Conservation (phyloP, 2,113 vertebrate species). For the Porphyrio hochstetteri region DNA sequence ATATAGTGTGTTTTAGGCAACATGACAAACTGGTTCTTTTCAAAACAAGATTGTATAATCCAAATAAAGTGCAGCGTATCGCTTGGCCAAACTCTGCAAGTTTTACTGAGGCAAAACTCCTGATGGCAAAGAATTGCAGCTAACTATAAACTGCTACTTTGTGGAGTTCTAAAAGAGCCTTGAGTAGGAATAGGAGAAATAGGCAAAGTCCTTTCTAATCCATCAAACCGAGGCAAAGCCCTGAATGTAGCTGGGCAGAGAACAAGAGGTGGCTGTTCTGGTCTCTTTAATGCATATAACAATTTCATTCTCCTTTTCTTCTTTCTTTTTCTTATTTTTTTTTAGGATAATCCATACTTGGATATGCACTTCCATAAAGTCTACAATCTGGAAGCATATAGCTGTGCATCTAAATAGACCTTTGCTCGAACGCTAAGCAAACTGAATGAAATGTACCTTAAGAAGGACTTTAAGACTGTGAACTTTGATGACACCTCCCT, state of each 20-base stretch:
- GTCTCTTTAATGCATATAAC: background rate
- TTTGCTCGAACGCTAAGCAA: constrained; percentile 86
- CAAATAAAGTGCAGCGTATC: background rate
- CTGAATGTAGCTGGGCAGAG: background rate
- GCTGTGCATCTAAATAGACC: constrained; percentile 93
- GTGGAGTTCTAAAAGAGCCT: background rate
- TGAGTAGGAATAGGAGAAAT: background rate
- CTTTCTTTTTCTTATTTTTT: background rate
- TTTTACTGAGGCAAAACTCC: background rate
- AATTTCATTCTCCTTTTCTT: constrained; percentile 35
- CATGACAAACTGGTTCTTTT: background rate
- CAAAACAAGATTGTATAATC: background rate
- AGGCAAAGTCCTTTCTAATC: background rate
- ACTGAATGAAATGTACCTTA: constrained; percentile 83
- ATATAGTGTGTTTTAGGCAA: background rate
- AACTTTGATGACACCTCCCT: constrained; percentile 95
- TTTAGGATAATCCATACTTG: constrained; percentile 94
- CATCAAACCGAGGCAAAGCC: background rate
- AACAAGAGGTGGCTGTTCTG: background rate
- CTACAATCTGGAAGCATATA: constrained; percentile 85
- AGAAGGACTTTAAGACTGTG: constrained; percentile 83
- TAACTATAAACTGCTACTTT: background rate
- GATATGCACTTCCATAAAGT: constrained; percentile 92
- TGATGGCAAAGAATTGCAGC: background rate
- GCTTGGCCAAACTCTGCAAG: background rate